Base-by-base conservation (phyloP, 2,113 vertebrate genomes). In the Varanus komodoensis region DNA sequence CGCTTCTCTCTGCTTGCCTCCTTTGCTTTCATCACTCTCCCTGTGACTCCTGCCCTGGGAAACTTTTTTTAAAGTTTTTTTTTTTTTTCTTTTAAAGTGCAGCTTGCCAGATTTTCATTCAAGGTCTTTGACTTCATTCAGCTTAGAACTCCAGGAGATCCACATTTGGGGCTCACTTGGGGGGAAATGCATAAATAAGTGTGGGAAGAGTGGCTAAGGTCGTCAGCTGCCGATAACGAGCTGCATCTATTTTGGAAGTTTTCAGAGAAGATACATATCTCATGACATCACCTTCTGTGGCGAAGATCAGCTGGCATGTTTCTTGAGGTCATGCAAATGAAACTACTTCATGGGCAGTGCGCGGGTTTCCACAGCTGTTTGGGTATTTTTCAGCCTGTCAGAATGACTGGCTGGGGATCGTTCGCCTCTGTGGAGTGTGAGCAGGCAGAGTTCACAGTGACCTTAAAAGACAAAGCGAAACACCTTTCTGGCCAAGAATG, bases 241-340 rank as follows among this genome's bases (percentile, higher is more conserved):
- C 73, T 84, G 68, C 69, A 89, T 95, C 86, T 92, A 50, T 79
- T 38, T 0, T 91, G 78, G 87, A 92, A 92, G 80, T 75, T 86
- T 93, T 90, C 88, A 67, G 90, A 73, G 64, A 91, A 94, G 75
- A 74, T 21, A 29, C 71, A 34, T 38, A 19, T 44, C 34, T 61
- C 38, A n/a, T 29, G 38, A 29, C 32, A 19, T 48, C 69, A 8
- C 27, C 3, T 69, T 84, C 38, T 69, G 25, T 69, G 32, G 82
- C 52, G 29, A 48, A 8, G 3, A 29, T 84, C 12, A 23, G 25
- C 23, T 29, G 50, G 27, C 8, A 21, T 69, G 5, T 8, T 15
- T 8, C 82, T 69, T 29, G 32, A 61, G 54, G 57, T 61, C 52
- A 23, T 48, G 8, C 8, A 34, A 68, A 68, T 27, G 12, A 29